Evolutionary conservation across 2,797 vertebrate genomes (phyloP).

Genomic region (Chromis chromis): DNA sequence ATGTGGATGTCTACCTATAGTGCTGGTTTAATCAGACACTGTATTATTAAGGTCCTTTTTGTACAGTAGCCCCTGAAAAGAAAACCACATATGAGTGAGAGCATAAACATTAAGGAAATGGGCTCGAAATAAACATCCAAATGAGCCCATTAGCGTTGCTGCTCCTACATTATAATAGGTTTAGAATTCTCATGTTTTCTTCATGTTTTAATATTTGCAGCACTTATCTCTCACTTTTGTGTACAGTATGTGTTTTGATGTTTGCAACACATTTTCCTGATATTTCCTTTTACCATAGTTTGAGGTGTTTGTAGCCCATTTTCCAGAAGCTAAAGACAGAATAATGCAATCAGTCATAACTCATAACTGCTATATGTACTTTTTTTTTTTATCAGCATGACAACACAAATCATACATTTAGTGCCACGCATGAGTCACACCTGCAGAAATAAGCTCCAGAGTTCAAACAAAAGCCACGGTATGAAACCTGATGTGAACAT

Average conservation of each 20-base stretch:
- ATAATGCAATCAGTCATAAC: background rate
- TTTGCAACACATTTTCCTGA: background rate
- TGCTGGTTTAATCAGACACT: constrained; percentile 13
- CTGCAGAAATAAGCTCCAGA: constrained; percentile 12
- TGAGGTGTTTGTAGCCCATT: background rate
- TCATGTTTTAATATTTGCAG: constrained; percentile 4
- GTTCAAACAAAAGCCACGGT: constrained; percentile 34
- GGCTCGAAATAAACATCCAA: background rate
- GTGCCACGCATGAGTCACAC: background rate
- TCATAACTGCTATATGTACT: background rate
- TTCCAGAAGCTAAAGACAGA: background rate
- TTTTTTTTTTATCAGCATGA: background rate
- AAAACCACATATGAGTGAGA: constrained; percentile 16
- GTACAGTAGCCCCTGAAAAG: background rate
- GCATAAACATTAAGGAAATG: constrained; percentile 19
- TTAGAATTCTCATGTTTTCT: background rate
- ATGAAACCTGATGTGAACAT: constrained; percentile 40
- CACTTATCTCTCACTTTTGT: background rate
- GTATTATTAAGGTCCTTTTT: background rate
- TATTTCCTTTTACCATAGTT: background rate
- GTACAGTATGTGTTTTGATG: background rate
- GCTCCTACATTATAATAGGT: background rate
- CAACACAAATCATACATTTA: background rate
- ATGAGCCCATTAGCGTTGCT: background rate
- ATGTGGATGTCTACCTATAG: background rate